Conservation (phyloP, 64 coral and sea anemone species). For the Astreopora myriophthalma region DNA sequence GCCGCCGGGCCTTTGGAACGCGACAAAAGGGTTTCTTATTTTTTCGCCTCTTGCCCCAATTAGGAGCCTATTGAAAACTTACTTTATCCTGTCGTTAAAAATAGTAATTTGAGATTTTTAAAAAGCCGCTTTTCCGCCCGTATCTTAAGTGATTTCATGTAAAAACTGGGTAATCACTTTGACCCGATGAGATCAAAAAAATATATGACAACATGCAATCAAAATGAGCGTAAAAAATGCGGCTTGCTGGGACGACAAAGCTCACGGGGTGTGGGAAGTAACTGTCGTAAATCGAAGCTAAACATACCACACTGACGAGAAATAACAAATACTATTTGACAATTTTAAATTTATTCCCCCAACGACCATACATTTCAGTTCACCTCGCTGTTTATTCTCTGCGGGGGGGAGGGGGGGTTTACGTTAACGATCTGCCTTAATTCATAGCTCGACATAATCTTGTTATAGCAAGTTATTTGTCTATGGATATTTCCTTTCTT, state of each 20-base stretch:
- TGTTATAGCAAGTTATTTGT: neutral
- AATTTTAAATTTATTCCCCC: neutral
- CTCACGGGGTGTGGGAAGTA: neutral
- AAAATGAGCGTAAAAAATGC: neutral
- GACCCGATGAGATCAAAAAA: neutral
- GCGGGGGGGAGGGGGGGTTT: neutral
- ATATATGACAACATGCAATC: neutral
- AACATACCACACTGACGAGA: neutral
- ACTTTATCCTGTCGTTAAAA: no score
- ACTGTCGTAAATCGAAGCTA: neutral
- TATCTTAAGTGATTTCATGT: neutral
- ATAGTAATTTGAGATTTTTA: neutral
- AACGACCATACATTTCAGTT: neutral
- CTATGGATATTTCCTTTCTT: neutral
- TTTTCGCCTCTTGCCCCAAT: no score
- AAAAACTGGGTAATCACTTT: neutral
- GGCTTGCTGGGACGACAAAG: neutral
- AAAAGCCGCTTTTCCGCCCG: neutral
- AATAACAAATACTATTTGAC: neutral
- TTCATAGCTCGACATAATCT: neutral
- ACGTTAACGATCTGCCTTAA: neutral
- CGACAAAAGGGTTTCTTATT: no score
- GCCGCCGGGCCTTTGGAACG: no score
- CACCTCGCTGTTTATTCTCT: neutral
- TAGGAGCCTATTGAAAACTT: no score